Evolutionary conservation across 2,797 vertebrate genomes (phyloP).

Genomic region (Acanthis flammea): DNA sequence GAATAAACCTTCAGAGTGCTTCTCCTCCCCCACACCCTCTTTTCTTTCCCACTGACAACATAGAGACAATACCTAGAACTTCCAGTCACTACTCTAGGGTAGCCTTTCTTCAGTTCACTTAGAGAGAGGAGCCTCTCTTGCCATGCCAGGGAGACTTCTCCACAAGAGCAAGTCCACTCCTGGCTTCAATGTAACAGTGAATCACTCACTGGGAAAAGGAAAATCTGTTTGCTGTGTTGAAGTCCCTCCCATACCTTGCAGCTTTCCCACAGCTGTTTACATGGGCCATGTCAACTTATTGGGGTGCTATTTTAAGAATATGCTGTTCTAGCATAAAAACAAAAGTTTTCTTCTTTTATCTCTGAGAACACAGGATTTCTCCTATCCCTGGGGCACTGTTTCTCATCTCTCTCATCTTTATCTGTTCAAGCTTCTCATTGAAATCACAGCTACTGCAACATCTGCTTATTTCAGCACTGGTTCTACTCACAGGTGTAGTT

Average conservation of each 20-base stretch:
- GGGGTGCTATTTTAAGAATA: neutral
- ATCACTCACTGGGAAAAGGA: fast-evolving
- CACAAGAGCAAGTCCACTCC: neutral
- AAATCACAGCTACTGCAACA: neutral
- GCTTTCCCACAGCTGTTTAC: neutral
- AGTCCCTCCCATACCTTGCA: neutral
- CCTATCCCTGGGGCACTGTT: neutral
- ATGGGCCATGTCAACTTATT: neutral
- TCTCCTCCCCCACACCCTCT: neutral
- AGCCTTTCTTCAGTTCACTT: neutral
- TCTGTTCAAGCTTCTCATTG: neutral
- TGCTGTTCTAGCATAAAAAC: neutral
- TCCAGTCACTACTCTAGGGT: neutral
- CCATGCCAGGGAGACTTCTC: neutral
- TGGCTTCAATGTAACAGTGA: neutral
- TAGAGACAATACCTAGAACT: neutral
- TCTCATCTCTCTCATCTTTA: neutral
- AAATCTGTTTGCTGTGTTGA: neutral
- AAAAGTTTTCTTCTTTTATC: neutral
- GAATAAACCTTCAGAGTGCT: neutral
- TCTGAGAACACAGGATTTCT: neutral
- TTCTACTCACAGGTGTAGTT: neutral
- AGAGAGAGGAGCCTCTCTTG: neutral
- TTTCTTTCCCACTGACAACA: neutral
- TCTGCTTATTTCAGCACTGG: neutral